These are phyloP conservation scores for Parnassius glacialis DNA, from an alignment of 2,888 invertebrate species.

Conservation along the genomic window DNA sequence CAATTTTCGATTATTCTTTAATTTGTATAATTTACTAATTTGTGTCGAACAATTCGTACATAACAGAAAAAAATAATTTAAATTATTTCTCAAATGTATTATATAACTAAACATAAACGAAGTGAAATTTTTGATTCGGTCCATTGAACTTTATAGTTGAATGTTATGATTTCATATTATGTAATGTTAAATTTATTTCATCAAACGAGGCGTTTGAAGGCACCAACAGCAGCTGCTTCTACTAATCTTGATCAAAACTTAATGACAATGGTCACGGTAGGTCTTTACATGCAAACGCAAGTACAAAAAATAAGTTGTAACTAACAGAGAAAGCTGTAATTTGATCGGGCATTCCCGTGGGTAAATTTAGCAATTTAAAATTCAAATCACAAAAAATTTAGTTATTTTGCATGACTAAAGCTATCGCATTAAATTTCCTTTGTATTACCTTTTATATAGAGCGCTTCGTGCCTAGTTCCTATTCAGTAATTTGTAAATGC, in stretches of 20 bases:
- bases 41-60: too few relatives aligned
- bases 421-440: conserved; percentile 18
- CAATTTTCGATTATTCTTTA: too few relatives aligned
- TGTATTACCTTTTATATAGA: conserved; percentile 22
- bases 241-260: conserved; percentile 64
- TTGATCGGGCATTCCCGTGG: conserved; percentile 28
- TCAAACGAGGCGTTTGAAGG: conserved; percentile 50
- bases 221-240: conserved; percentile 55
- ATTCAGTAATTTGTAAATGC: conserved; percentile 19
- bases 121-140: too few relatives aligned
- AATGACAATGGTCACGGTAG: conserved; percentile 68
- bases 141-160: too few relatives aligned
- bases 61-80: too few relatives aligned
- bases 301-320: conserved; percentile 32
- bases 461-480: conserved; percentile 20
- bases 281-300: conserved; percentile 40
- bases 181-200: conserved; percentile 17
- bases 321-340: conserved; percentile 37
- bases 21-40: too few relatives aligned
- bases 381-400: conserved; percentile 27
- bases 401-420: conserved; percentile 24
- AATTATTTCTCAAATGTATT: too few relatives aligned
- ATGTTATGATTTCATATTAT: too few relatives aligned
- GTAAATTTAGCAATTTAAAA: conserved; percentile 26
- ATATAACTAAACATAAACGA: too few relatives aligned